A percentile compares a stretch with the other conserved stretches of the same genome.
These are phyloP conservation scores for Sinelater perroti DNA, from an alignment of 2,888 invertebrate genomes.

Conservation along the genomic window DNA sequence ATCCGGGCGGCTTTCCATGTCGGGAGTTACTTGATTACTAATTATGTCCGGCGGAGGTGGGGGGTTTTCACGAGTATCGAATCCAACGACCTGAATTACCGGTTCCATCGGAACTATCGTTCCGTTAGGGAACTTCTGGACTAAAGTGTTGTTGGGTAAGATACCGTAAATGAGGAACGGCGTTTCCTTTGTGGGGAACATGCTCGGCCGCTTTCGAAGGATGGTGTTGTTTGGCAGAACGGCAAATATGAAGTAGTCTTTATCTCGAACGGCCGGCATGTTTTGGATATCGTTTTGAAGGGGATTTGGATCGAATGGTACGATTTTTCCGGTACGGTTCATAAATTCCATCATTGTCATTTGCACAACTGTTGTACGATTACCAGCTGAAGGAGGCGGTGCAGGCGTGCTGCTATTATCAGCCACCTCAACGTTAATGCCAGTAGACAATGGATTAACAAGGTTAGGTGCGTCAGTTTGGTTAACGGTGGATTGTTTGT, in stretches of 20 bases:
- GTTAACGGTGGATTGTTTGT: conserved; percentile 22
- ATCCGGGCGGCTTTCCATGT: conserved; percentile 56
- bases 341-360: conserved; percentile 9
- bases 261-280: conserved; percentile 61
- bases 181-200: conserved; percentile 73
- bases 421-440: conserved; percentile 31
- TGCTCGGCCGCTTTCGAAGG: conserved; percentile 76
- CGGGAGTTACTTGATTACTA: conserved; percentile 71
- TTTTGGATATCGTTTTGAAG: conserved; percentile 32
- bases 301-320: conserved; percentile 43
- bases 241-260: conserved; percentile 79
- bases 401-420: conserved; percentile 10
- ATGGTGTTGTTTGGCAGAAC: conserved; percentile 82
- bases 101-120: conserved; percentile 75
- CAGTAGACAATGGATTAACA: conserved; percentile 25
- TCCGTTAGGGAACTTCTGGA: conserved; percentile 83
- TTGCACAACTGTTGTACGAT: background rate
- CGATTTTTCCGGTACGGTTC: conserved; percentile 49
- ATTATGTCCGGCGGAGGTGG: conserved; percentile 69
- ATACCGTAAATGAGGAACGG: conserved; percentile 80
- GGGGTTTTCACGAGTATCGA: conserved; percentile 64
- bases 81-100: conserved; percentile 64
- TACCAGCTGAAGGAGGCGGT: background rate
- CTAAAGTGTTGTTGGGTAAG: conserved; percentile 80
- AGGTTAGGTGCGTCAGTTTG: conserved; percentile 30